phyloP scores from a whole-genome alignment of 2,113 vertebrate species.

The Corythoichthys haematopterus region DNA sequence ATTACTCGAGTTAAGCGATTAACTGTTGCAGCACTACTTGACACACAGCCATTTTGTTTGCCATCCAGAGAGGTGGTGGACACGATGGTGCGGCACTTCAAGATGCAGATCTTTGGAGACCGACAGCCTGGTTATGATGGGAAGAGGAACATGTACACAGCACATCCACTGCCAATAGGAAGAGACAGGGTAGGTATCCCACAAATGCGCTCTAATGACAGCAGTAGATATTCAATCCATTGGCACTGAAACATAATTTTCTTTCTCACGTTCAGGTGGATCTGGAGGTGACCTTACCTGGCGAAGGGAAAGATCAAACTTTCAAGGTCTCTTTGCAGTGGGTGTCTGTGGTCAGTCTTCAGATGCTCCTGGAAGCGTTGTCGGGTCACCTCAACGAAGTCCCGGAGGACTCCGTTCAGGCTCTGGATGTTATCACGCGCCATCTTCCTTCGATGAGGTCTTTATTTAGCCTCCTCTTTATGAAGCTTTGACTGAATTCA shows the following conservation, averaged over 20 bases:
- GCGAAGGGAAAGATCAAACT: constrained; percentile 97
- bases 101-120: constrained; percentile 99
- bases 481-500: constrained; percentile 15
- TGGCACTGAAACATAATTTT: background rate
- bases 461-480: background rate
- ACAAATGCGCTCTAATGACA: background rate
- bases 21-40: too few species aligned
- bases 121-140: constrained; percentile 96
- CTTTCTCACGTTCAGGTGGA: constrained; percentile 79
- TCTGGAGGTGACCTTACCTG: constrained; percentile 95
- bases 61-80: constrained; percentile 89
- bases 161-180: constrained; percentile 92
- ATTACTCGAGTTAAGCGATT: too few species aligned
- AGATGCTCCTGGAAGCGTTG: constrained; percentile 93
- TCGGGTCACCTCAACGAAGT: constrained; percentile 95
- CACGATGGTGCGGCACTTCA: constrained; percentile 98
- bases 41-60: background rate
- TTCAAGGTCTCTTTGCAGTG: constrained; percentile 98
- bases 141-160: constrained; percentile 98
- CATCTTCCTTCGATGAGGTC: constrained; percentile 98
- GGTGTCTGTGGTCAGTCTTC: constrained; percentile 97
- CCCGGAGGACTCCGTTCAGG: constrained; percentile 95
- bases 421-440: constrained; percentile 94
- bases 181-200: constrained; percentile 79
- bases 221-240: background rate